These are phyloP conservation scores for Falco peregrinus DNA, from an alignment of 2,797 vertebrate genomes.

Conservation along the genomic window DNA sequence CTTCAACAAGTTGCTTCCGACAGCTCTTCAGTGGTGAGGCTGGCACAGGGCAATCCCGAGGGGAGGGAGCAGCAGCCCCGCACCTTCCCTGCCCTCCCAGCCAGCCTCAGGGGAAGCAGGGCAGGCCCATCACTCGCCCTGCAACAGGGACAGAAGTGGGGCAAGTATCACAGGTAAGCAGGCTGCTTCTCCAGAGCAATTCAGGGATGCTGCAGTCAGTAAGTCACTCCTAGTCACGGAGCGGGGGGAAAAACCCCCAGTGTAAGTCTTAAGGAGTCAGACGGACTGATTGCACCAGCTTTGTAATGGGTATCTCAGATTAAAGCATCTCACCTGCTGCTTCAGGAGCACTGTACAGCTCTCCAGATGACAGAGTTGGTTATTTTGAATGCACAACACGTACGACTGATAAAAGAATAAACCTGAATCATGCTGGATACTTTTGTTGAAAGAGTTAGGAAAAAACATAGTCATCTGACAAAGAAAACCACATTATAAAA, in stretches of 20 bases:
- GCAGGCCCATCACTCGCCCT: not conserved
- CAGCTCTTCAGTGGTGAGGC: not conserved
- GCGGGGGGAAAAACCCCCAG: accelerated
- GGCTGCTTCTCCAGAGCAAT: not conserved
- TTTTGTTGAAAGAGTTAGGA: not conserved
- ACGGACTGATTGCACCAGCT: not conserved
- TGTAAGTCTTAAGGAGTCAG: not conserved
- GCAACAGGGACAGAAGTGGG: not conserved
- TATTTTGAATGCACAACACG: not conserved
- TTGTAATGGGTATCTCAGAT: not conserved
- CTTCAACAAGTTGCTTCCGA: not conserved
- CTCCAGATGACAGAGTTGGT: not conserved
- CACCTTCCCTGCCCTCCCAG: not conserved
- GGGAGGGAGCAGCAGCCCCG: not conserved
- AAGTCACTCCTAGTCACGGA: not conserved
- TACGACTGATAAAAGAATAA: not conserved
- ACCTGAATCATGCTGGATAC: not conserved
- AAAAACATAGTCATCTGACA: not conserved
- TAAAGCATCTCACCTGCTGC: constrained; percentile 26
- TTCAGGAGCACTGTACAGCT: not conserved
- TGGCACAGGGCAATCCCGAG: not conserved
- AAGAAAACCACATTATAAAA: not conserved
- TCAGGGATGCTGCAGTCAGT: not conserved
- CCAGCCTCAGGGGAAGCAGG: not conserved
- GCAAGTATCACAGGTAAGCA: not conserved